phyloP scores from a whole-genome alignment of 2,797 vertebrate genomes.

The Melanotaenia nigrans region DNA sequence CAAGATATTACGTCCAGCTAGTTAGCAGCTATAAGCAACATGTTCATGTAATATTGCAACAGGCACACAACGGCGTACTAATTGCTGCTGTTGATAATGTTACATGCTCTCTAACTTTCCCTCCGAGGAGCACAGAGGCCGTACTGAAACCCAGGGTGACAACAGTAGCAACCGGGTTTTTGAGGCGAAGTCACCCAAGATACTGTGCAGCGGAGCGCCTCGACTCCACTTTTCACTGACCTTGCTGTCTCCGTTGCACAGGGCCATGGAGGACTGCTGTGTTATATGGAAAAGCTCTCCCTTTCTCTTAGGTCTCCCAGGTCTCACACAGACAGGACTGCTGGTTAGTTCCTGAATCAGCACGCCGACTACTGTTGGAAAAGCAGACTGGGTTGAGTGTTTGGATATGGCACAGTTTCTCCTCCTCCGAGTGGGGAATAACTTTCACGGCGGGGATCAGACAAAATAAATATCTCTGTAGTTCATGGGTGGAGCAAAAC shows the following conservation, averaged over 20 bases:
- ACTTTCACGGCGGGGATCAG: constrained; percentile 40
- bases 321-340: constrained; percentile 44
- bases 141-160: constrained; percentile 47
- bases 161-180: constrained; percentile 31
- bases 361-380: constrained; percentile 70
- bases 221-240: constrained; percentile 82
- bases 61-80: constrained; percentile 51
- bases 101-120: constrained; percentile 71
- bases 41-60: constrained; percentile 66
- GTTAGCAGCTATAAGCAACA: constrained; percentile 49
- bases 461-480: constrained; percentile 54
- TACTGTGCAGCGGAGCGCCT: constrained; percentile 1
- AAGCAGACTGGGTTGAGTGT: constrained; percentile 32
- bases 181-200: constrained; percentile 29
- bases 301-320: constrained; percentile 65
- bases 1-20: background rate
- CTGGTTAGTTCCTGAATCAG: constrained; percentile 53
- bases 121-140: constrained; percentile 76
- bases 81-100: constrained; percentile 28
- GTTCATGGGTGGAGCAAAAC: constrained; percentile 72
- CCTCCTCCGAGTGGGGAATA: constrained; percentile 41
- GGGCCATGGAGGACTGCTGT: constrained; percentile 88
- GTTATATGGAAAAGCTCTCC: constrained; percentile 73
- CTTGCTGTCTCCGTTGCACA: constrained; percentile 98
- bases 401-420: constrained; percentile 18